A percentile compares a stretch with the other conserved stretches of the same genome.
phyloP scores from a whole-genome alignment of 2,113 vertebrate genomes.

The Accipiter cooperii region DNA sequence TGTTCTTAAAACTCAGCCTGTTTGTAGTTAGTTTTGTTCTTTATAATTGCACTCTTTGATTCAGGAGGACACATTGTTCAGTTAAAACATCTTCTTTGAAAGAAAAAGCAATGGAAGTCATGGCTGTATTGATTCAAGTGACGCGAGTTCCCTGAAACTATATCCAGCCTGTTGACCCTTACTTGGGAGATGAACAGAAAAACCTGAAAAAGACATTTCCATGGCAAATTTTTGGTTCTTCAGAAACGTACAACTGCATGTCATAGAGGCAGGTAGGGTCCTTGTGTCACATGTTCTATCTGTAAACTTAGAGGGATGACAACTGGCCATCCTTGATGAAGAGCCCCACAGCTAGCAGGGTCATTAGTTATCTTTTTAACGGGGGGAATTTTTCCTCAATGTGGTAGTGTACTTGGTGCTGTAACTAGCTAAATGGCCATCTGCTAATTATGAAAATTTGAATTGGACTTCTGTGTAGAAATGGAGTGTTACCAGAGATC shows the following conservation, averaged over 20 bases:
- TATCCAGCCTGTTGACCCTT: not conserved
- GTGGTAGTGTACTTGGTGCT: not conserved
- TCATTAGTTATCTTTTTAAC: not conserved
- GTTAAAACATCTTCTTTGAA: not conserved
- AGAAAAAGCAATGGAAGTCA: fast-evolving
- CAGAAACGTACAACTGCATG: fast-evolving
- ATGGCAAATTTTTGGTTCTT: not conserved
- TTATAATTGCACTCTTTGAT: not conserved
- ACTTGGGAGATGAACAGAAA: not conserved
- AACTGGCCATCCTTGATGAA: not conserved
- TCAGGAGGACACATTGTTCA: not conserved
- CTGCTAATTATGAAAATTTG: not conserved
- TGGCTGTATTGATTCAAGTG: not conserved
- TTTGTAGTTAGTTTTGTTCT: slow-evolving; percentile 5
- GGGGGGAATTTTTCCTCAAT: not conserved
- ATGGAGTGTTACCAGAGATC: not conserved
- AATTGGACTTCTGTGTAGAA: not conserved
- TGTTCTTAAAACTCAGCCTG: not conserved
- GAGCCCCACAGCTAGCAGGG: not conserved
- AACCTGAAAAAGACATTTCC: not conserved
- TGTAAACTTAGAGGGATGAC: fast-evolving
- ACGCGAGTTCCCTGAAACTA: not conserved
- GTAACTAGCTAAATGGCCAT: not conserved
- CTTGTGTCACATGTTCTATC: fast-evolving
- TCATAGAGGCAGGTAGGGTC: not conserved